Evolutionary conservation across 2,113 vertebrate genomes (phyloP).

Genomic region (Cephalopholis sonnerati): DNA sequence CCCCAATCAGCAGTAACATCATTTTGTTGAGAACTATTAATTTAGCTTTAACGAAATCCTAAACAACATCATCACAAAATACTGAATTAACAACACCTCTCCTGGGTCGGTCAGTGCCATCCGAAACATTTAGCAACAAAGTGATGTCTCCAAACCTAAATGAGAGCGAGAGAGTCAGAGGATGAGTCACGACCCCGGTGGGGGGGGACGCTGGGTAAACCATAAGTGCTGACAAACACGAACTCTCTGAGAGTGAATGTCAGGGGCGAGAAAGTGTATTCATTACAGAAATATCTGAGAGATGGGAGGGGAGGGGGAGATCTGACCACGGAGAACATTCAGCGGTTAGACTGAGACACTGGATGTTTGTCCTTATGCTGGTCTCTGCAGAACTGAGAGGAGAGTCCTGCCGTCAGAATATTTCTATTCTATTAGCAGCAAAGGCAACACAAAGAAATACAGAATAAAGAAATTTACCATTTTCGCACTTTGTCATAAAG

Average conservation of each 20-base stretch:
- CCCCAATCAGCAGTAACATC: too few species aligned
- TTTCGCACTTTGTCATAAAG: not conserved
- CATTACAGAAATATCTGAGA: slow-evolving; percentile 64
- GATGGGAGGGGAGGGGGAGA: slow-evolving; percentile 23
- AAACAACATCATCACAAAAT: not conserved
- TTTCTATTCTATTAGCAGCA: not conserved
- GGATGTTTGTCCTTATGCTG: slow-evolving; percentile 33
- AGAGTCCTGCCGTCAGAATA: not conserved
- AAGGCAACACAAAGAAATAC: not conserved
- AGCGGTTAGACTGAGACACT: slow-evolving; percentile 55
- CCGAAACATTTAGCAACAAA: slow-evolving; percentile 1
- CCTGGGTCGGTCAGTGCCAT: not conserved
- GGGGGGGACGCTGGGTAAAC: slow-evolving; percentile 35
- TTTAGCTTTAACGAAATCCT: not conserved
- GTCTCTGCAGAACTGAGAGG: slow-evolving; percentile 13
- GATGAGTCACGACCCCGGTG: slow-evolving; percentile 18
- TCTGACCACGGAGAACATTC: slow-evolving; percentile 65
- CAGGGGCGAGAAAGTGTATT: slow-evolving; percentile 51
- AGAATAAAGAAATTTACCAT: not conserved
- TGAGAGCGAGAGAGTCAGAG: slow-evolving; percentile 4
- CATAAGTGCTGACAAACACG: slow-evolving; percentile 47
- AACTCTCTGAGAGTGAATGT: slow-evolving; percentile 24
- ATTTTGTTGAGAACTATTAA: too few species aligned
- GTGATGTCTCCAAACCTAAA: slow-evolving; percentile 28
- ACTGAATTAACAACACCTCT: not conserved